phyloP scores from a whole-genome alignment of 2,797 vertebrate genomes.

The Muscicapa comitata region DNA sequence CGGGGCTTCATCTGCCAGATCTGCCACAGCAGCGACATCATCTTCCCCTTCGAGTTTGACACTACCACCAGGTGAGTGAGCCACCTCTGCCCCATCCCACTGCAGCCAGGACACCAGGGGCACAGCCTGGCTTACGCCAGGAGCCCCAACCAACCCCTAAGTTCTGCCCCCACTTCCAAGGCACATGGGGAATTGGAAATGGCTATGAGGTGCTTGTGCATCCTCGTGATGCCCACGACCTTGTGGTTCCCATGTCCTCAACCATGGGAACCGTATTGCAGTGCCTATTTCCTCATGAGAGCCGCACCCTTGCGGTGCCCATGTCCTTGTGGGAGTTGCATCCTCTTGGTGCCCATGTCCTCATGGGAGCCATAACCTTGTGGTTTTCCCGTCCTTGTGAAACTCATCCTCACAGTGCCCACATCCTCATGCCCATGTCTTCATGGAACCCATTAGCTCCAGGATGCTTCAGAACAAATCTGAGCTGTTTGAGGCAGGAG shows the following conservation, averaged over 20 bases:
- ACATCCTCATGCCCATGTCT: not conserved
- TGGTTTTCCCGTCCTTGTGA: not conserved
- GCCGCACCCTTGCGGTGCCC: not conserved
- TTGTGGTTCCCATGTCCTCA: not conserved
- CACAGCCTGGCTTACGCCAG: not conserved
- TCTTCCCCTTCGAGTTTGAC: conserved; percentile 95
- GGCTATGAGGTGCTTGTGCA: not conserved
- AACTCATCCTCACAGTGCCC: not conserved
- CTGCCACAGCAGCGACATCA: conserved; percentile 84
- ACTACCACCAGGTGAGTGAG: conserved; percentile 86
- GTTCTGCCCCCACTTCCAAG: not conserved
- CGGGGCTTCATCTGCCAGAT: conserved; percentile 95
- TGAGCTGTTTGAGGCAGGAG: not conserved
- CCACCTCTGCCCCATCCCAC: fast-evolving
- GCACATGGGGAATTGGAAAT: fast-evolving
- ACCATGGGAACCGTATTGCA: not conserved
- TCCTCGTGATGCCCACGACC: fast-evolving
- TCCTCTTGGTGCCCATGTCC: not conserved
- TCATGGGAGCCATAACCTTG: fast-evolving
- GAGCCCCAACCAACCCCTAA: not conserved
- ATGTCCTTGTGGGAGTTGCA: fast-evolving
- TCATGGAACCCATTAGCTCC: not conserved
- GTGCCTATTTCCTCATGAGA: fast-evolving
- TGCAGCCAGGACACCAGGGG: not conserved
- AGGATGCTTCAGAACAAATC: not conserved